A percentile compares a stretch with the other conserved stretches of the same genome.
Conservation (phyloP, 2,888 invertebrate species). For the Palloptera scutellata region DNA sequence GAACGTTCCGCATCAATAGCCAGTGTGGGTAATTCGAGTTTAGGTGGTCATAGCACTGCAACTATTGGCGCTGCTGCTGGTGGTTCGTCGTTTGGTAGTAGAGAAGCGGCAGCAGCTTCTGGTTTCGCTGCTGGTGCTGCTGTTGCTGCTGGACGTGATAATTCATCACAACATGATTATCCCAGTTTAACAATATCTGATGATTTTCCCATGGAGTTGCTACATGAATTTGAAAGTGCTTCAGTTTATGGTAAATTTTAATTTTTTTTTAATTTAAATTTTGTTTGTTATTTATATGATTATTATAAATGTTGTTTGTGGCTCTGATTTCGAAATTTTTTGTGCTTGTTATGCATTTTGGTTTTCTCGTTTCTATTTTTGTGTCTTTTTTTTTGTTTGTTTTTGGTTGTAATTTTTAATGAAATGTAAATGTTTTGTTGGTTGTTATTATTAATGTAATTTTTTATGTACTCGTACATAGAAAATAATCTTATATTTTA, state of each 20-base stretch:
- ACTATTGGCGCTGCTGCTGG: constrained; percentile 51
- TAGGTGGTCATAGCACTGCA: constrained; percentile 59
- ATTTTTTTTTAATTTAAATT: constrained; percentile 34
- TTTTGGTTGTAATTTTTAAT: neutral
- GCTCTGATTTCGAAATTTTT: constrained; percentile 24
- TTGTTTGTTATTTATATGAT: constrained; percentile 11
- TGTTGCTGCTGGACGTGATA: constrained; percentile 55
- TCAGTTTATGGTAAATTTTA: constrained; percentile 62
- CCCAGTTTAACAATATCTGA: constrained; percentile 65
- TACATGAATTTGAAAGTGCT: constrained; percentile 62
- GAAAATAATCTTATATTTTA: constrained; percentile 11
- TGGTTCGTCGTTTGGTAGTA: constrained; percentile 36
- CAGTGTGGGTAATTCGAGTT: constrained; percentile 62
- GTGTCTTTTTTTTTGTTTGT: neutral
- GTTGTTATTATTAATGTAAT: neutral
- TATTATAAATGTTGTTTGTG: constrained; percentile 9
- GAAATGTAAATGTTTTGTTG: constrained; percentile 4
- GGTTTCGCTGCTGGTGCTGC: constrained; percentile 39
- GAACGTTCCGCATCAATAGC: constrained; percentile 64
- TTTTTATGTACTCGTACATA: constrained; percentile 3
- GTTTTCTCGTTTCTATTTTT: neutral
- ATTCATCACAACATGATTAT: constrained; percentile 63
- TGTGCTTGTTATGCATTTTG: neutral
- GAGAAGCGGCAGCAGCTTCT: constrained; percentile 40
- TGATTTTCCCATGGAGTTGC: constrained; percentile 63